A percentile compares a stretch with the other conserved stretches of the same genome.
phyloP scores from a whole-genome alignment of 2,888 invertebrate genomes.

The Coleophora deauratella region DNA sequence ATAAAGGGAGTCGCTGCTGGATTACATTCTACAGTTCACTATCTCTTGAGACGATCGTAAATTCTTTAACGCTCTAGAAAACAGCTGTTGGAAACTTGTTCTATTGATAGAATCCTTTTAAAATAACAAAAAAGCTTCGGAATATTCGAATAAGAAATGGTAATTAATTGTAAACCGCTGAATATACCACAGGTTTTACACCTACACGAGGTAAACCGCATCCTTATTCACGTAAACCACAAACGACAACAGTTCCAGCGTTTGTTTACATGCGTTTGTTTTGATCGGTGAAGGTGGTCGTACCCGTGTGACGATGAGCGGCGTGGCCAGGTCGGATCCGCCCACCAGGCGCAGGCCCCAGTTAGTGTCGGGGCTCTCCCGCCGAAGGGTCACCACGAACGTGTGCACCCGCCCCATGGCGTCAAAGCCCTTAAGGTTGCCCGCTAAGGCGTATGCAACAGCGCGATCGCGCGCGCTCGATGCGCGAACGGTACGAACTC shows the following conservation, averaged over 20 bases:
- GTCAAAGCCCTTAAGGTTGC: constrained; percentile 8
- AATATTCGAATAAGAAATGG: too few relatives aligned
- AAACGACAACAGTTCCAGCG: constrained; percentile 8
- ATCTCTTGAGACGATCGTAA: neutral
- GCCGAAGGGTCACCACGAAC: constrained; percentile 81
- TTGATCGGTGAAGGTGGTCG: constrained; percentile 18
- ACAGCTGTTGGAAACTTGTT: too few relatives aligned
- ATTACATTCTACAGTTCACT: constrained; percentile 1
- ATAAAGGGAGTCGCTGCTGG: constrained; percentile 39
- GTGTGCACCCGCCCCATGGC: constrained; percentile 83
- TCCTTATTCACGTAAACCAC: neutral
- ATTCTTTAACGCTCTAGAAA: too few relatives aligned
- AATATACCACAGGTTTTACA: too few relatives aligned
- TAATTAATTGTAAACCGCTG: too few relatives aligned
- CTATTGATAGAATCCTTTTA: too few relatives aligned
- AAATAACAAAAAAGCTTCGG: too few relatives aligned
- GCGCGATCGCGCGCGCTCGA: constrained; percentile 38
- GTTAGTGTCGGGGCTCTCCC: constrained; percentile 80
- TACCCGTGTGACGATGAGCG: constrained; percentile 92
- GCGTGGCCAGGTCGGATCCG: constrained; percentile 88
- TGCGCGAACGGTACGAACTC: constrained; percentile 48
- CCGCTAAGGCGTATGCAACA: constrained; percentile 28
- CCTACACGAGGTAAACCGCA: neutral
- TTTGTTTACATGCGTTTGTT: constrained; percentile 48
- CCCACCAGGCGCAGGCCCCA: constrained; percentile 93